A percentile compares a stretch with the other conserved stretches of the same genome.
Evolutionary conservation across 2,113 vertebrate genomes (phyloP).

Genomic region (Deroptyus accipitrinus): DNA sequence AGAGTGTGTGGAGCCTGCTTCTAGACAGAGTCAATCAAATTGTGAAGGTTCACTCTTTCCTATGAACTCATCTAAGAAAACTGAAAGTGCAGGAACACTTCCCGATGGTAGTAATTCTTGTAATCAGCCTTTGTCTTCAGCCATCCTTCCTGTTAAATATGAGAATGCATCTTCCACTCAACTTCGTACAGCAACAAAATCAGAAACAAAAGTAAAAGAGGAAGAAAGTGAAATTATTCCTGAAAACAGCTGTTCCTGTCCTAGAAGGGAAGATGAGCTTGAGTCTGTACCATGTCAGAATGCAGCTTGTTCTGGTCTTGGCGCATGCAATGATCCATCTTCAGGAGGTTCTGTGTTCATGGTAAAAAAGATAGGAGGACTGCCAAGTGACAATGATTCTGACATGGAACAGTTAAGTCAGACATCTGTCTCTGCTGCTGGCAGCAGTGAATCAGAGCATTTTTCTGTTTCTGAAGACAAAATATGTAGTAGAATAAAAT

Average conservation of each 20-base stretch:
- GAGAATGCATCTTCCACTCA: background rate
- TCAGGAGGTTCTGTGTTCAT: background rate
- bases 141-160: background rate
- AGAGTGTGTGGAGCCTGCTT: background rate
- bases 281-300: background rate
- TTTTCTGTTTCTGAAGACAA: conserved; percentile 26
- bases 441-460: background rate
- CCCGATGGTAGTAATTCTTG: background rate
- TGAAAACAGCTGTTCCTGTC: background rate
- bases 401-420: conserved; percentile 26
- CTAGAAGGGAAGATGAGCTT: background rate
- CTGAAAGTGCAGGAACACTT: background rate
- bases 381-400: background rate
- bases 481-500: background rate
- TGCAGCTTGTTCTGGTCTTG: background rate
- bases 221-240: background rate
- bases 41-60: background rate
- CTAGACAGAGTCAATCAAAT: background rate
- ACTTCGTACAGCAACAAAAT: background rate
- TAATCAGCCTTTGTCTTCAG: background rate
- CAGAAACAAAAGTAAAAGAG: background rate
- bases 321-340: rapidly evolving
- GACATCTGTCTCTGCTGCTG: background rate
- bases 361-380: background rate
- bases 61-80: background rate